These are phyloP conservation scores for Oligia strigilis DNA, from an alignment of 2,888 invertebrate species.

Conservation along the genomic window DNA sequence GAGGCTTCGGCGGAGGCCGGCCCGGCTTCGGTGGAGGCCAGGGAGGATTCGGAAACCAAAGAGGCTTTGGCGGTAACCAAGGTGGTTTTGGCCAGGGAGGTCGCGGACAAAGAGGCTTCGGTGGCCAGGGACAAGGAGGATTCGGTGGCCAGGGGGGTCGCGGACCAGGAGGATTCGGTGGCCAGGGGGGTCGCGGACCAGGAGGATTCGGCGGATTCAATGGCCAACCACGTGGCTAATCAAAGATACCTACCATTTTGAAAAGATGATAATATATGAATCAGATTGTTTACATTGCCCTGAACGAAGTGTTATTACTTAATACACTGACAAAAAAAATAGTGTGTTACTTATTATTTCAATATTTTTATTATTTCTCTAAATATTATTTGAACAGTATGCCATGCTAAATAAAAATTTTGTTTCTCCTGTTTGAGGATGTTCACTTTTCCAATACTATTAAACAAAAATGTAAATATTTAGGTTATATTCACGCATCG, in stretches of 20 bases:
- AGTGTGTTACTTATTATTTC: not conserved
- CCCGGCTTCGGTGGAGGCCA: not conserved
- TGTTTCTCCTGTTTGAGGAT: not conserved
- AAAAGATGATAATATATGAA: not conserved
- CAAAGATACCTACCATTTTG: not conserved
- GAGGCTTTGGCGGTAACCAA: too few relatives aligned
- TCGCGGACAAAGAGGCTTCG: not conserved
- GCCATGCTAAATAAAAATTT: not conserved
- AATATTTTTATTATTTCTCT: too few relatives aligned
- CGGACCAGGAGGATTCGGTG: slow-evolving; percentile 8
- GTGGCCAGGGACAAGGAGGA: not conserved
- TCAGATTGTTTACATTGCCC: not conserved
- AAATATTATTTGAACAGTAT: too few relatives aligned
- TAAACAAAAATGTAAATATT: not conserved
- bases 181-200: not conserved
- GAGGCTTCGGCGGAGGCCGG: not conserved
- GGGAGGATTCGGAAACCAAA: not conserved
- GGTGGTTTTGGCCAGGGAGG: not conserved
- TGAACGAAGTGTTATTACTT: too few relatives aligned
- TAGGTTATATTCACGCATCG: not conserved
- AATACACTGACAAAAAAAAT: not conserved
- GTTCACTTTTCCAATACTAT: not conserved
- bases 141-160: not conserved
- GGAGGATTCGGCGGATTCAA: slow-evolving; percentile 9
- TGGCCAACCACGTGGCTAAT: slow-evolving; percentile 20